Conservation (phyloP, 2,888 invertebrate species). For the Catocala nupta region DNA sequence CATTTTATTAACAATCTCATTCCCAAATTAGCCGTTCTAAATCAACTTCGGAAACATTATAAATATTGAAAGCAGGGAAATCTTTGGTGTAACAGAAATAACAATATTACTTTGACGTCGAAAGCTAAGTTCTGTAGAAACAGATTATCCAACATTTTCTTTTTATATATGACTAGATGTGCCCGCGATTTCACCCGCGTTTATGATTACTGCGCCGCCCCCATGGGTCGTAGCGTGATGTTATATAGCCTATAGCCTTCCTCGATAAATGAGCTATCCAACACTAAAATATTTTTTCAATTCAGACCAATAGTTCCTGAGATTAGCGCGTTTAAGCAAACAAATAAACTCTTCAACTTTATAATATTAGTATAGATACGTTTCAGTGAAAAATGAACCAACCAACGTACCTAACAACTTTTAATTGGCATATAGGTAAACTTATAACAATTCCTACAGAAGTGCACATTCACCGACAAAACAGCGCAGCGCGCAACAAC, state of each 20-base stretch:
- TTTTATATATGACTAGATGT: constrained; percentile 15
- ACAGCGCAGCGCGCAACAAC: constrained; percentile 12
- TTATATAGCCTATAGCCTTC: too few relatives aligned
- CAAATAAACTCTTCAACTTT: too few relatives aligned
- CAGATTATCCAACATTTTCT: constrained; percentile 25
- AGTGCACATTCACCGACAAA: constrained; percentile 31
- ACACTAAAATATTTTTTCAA: too few relatives aligned
- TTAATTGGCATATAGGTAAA: constrained; percentile 32
- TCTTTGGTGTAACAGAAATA: constrained; percentile 38
- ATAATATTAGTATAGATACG: too few relatives aligned
- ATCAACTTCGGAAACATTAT: constrained; percentile 52
- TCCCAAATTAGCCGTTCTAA: constrained; percentile 48
- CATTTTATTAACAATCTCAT: constrained; percentile 46
- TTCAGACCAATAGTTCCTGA: too few relatives aligned
- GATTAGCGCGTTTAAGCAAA: too few relatives aligned
- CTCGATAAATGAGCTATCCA: too few relatives aligned
- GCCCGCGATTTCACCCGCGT: too few relatives aligned
- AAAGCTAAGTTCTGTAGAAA: constrained; percentile 17
- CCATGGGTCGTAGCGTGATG: too few relatives aligned
- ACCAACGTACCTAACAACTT: constrained; percentile 12
- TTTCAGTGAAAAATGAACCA: constrained; percentile 16
- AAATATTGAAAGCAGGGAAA: constrained; percentile 50
- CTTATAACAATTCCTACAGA: constrained; percentile 24
- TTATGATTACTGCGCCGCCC: too few relatives aligned
- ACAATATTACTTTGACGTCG: constrained; percentile 21